Evolutionary conservation across 1,140 invertebrate genomes (phyloP).

Genomic region (Ostrea denselamellosa): DNA sequence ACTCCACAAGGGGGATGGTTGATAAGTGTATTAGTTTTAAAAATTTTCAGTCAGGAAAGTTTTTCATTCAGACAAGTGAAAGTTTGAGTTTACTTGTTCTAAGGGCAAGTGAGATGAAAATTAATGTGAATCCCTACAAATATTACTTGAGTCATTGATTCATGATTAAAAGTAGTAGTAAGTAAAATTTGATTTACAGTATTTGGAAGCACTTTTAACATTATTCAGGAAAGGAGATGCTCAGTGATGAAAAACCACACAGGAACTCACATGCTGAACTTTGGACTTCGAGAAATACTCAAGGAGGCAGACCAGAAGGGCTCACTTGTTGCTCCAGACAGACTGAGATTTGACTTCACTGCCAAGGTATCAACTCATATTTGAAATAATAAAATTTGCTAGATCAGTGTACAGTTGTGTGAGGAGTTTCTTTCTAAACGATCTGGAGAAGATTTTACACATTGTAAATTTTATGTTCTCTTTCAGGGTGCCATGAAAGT

Average conservation of each 20-base stretch:
- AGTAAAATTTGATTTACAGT: no score
- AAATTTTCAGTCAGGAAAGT: no score
- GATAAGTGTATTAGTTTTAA: no score
- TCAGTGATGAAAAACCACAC: conserved; percentile 99
- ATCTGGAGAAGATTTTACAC: no score
- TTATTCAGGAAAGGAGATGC: conserved; percentile 70
- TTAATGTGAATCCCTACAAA: no score
- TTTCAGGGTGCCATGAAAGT: conserved; percentile 88
- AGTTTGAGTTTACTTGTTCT: no score
- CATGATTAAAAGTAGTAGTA: no score
- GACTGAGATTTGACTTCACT: conserved; percentile 98
- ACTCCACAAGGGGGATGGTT: no score
- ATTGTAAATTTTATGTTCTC: background rate
- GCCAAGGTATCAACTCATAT: conserved; percentile 84
- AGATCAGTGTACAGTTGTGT: background rate
- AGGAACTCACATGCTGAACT: conserved; percentile 98
- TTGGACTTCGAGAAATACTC: conserved; percentile 92
- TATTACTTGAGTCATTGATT: no score
- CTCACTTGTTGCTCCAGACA: conserved; percentile 98
- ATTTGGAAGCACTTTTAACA: background rate
- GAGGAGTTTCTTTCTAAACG: background rate
- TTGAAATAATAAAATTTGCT: background rate
- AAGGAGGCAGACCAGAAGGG: conserved; percentile 97
- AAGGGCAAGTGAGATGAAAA: no score
- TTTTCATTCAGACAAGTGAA: no score